Percentiles rank a stretch among this genome's conserved stretches.
These are phyloP conservation scores for Heterotis niloticus DNA, from an alignment of 2,113 vertebrate genomes.

Conservation along the genomic window DNA sequence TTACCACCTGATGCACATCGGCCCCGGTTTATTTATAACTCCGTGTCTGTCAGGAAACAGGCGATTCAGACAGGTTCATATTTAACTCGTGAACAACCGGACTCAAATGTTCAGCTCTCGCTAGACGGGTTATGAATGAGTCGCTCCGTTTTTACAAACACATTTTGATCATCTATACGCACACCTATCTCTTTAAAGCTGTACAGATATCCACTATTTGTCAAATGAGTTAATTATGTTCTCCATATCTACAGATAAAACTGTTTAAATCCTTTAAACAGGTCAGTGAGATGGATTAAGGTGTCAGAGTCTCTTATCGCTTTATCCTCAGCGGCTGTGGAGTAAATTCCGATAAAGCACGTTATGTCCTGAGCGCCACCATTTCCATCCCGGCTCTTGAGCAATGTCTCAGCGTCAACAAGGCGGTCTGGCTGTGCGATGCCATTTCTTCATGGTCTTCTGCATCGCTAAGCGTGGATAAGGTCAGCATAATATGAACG, in stretches of 20 bases:
- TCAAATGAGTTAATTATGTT: conserved; percentile 29
- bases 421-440: conserved; percentile 37
- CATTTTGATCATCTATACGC: conserved; percentile 20
- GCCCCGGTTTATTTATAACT: conserved; percentile 49
- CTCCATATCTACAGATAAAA: conserved; percentile 36
- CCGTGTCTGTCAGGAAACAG: conserved; percentile 51
- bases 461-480: no score
- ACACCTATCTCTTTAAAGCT: neutral
- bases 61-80: conserved; percentile 22
- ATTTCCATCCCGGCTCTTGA: neutral
- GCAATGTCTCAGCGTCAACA: conserved; percentile 35
- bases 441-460: neutral
- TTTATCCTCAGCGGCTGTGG: conserved; percentile 43
- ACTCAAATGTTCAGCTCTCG: neutral
- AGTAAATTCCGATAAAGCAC: conserved; percentile 48
- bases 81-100: conserved; percentile 14
- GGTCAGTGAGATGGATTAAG: conserved; percentile 42
- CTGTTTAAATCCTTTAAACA: conserved; percentile 33
- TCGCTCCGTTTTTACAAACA: neutral
- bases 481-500: no score
- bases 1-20: conserved; percentile 53
- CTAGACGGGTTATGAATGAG: neutral
- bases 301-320: conserved; percentile 47
- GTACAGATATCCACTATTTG: neutral
- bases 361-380: conserved; percentile 34